Conservation (phyloP, 2,888 invertebrate species). For the Andrena marginata region DNA sequence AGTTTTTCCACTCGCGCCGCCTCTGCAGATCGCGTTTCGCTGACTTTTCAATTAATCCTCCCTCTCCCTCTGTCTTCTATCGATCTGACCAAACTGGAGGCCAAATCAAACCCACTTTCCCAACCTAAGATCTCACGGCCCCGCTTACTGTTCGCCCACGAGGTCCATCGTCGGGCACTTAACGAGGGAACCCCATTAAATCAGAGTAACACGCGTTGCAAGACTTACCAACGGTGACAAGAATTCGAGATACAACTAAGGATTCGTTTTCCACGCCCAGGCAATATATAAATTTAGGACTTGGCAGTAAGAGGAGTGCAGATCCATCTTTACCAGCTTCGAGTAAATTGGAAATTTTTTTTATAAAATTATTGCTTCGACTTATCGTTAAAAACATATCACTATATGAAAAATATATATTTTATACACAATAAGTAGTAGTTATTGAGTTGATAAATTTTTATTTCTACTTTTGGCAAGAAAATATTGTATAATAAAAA, state of each 20-base stretch:
- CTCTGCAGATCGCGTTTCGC: slow-evolving; percentile 41
- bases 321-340: too few relatives aligned
- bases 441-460: too few relatives aligned
- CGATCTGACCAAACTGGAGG: background rate
- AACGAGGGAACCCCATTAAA: slow-evolving; percentile 21
- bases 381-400: too few relatives aligned
- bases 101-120: background rate
- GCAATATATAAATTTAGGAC: slow-evolving; percentile 2
- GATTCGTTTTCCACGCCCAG: background rate
- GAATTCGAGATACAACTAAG: slow-evolving; percentile 14
- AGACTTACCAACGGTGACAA: slow-evolving; percentile 19
- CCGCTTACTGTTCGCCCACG: background rate
- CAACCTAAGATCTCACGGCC: slow-evolving; percentile 2
- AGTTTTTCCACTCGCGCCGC: slow-evolving; percentile 63
- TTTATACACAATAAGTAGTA: too few relatives aligned
- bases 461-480: too few relatives aligned
- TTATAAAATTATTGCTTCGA: too few relatives aligned
- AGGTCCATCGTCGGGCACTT: background rate
- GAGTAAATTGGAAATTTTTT: too few relatives aligned
- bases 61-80: background rate
- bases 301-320: too few relatives aligned
- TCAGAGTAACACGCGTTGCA: slow-evolving; percentile 11
- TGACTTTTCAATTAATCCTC: slow-evolving; percentile 39
- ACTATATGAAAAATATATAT: too few relatives aligned
- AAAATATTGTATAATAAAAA: too few relatives aligned